These are phyloP conservation scores for Cyclophora punctaria DNA, from an alignment of 2,888 invertebrate species.

Conservation along the genomic window DNA sequence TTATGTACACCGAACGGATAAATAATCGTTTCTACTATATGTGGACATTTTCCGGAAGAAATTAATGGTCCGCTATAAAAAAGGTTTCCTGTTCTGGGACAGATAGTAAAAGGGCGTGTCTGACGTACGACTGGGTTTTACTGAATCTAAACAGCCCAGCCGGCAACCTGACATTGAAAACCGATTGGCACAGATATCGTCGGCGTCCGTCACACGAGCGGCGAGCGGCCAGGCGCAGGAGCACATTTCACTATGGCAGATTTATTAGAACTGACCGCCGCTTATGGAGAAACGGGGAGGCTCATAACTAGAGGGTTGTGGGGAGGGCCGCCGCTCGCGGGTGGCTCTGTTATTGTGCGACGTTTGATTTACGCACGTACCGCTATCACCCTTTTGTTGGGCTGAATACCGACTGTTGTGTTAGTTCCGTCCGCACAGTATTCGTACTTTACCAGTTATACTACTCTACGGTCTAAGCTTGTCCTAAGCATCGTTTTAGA, in stretches of 20 bases:
- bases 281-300: slow-evolving; percentile 49
- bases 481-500: too few species aligned
- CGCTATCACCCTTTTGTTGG: slow-evolving; percentile 74
- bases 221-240: slow-evolving; percentile 39
- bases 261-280: slow-evolving; percentile 62
- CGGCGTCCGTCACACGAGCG: slow-evolving; percentile 45
- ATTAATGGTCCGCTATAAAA: slow-evolving; percentile 30
- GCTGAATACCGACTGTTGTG: slow-evolving; percentile 66
- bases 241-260: slow-evolving; percentile 68
- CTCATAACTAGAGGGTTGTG: slow-evolving; percentile 45
- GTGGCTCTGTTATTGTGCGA: slow-evolving; percentile 70
- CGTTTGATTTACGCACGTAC: slow-evolving; percentile 74
- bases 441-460: too few species aligned
- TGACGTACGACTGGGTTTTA: slow-evolving; percentile 33
- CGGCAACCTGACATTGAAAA: slow-evolving; percentile 45
- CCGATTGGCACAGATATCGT: slow-evolving; percentile 62
- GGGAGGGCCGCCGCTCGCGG: slow-evolving; percentile 47
- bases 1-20: slow-evolving; percentile 30
- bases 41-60: slow-evolving; percentile 28
- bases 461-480: too few species aligned
- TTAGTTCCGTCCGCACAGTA: slow-evolving; percentile 59
- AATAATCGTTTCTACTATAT: slow-evolving; percentile 27
- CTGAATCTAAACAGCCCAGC: slow-evolving; percentile 39
- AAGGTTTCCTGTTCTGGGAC: slow-evolving; percentile 26
- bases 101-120: slow-evolving; percentile 35